Conservation (phyloP, 2,113 vertebrate species). For the Dermatemys mawii region DNA sequence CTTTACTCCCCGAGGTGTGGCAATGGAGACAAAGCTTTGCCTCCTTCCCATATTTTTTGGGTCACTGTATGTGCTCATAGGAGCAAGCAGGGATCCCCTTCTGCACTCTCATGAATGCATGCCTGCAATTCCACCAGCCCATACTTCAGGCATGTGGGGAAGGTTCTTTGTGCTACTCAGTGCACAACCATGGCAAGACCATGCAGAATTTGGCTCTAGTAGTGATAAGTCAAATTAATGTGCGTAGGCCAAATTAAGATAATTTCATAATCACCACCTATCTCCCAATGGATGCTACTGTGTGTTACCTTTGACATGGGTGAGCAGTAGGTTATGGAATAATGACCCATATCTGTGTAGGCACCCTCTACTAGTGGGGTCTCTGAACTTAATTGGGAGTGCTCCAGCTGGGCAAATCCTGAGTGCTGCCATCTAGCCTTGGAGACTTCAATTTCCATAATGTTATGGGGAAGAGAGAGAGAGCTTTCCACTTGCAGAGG, state of each 20-base stretch:
- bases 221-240: not conserved
- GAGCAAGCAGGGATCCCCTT: not conserved
- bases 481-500: too few relatives aligned
- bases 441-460: too few relatives aligned
- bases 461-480: too few relatives aligned
- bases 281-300: too few relatives aligned
- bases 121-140: not conserved
- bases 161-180: not conserved
- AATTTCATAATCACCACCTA: not conserved
- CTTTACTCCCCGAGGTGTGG: not conserved
- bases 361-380: too few relatives aligned
- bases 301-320: not conserved
- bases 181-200: not conserved
- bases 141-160: not conserved
- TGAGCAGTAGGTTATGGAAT: conserved; percentile 20
- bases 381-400: too few relatives aligned
- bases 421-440: too few relatives aligned
- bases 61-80: not conserved
- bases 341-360: conserved; percentile 40
- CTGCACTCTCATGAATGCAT: not conserved
- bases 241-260: rapidly evolving
- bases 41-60: not conserved
- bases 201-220: not conserved
- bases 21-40: not conserved
- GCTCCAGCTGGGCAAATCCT: too few relatives aligned